Evolutionary conservation across 1,140 invertebrate species (phyloP), one percentile per base, ranked within the genome.

Genomic region (Eupristina koningsbergeri): DNA sequence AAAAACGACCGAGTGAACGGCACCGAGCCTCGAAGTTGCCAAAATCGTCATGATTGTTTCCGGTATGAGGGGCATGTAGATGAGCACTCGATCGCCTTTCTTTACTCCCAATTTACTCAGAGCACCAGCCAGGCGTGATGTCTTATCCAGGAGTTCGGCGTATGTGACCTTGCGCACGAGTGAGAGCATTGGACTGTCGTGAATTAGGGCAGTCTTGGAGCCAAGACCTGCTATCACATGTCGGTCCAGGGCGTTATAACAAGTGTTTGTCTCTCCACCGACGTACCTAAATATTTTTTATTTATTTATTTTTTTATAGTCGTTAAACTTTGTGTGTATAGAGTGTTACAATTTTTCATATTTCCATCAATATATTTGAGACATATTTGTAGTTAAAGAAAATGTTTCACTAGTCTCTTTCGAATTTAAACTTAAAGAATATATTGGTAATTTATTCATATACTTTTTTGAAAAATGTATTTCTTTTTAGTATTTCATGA

Each of bases 61-160:
- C 0, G 97, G 97, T 58, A 98, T 96, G 13, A 98, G 93, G 0
- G 97, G 97, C 97, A 98, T 98, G 89, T 98, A 98, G 84, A 98
- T 97, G 1, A 98, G 92, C 0, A 97, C 97, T 1, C 94, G 91
- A 85, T 97, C 96, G 0, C 97, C 97, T 84, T 95, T 95, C 36
- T 91, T 92, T 0, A 98, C 96, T 0, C 97, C 97, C 64, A 96
- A 89, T 13, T 94, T 93, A 0, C 94, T 92, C 73, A 98, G 88
- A 7, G 95, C 96, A 3, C 96, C 96, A 2, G 97, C 97, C 58
- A 98, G 88, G 64, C 94, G 90, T 0, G 95, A 95, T 1, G 97
- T 96, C 93, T 96, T 94, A 84, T 97, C 94, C 81, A 95, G 93
- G 0, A 99, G 91, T 89, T 98, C 95, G 2, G 92, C 92, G 90